These are phyloP conservation scores for Diarsia dahlii DNA, from an alignment of 2,888 invertebrate species.

Conservation along the genomic window DNA sequence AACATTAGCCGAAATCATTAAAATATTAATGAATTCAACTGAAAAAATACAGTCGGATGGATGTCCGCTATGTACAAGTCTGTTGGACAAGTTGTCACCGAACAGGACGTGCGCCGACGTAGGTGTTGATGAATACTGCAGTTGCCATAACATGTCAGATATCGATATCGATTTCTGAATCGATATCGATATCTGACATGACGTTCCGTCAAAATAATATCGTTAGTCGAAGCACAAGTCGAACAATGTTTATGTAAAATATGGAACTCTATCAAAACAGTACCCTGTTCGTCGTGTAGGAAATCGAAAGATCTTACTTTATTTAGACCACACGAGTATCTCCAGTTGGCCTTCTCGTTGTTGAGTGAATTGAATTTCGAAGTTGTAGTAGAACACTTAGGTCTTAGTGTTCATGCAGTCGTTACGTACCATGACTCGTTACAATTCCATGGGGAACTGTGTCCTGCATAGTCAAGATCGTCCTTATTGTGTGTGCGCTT, in stretches of 20 bases:
- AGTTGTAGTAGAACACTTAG: slow-evolving; percentile 90
- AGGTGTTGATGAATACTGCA: slow-evolving; percentile 93
- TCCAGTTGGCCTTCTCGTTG: slow-evolving; percentile 91
- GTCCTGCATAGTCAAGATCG: slow-evolving; percentile 70
- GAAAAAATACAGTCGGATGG: slow-evolving; percentile 70
- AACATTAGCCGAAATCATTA: slow-evolving; percentile 91
- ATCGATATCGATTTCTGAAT: slow-evolving; percentile 75
- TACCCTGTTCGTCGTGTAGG: slow-evolving; percentile 84
- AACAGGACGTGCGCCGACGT: slow-evolving; percentile 91
- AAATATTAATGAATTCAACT: slow-evolving; percentile 74
- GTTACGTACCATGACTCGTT: slow-evolving; percentile 83
- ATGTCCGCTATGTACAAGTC: slow-evolving; percentile 92
- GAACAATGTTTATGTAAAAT: slow-evolving; percentile 74
- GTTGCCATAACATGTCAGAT: slow-evolving; percentile 90
- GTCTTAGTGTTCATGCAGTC: slow-evolving; percentile 84
- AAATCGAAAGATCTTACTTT: slow-evolving; percentile 87
- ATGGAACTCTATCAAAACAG: slow-evolving; percentile 71
- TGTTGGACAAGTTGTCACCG: slow-evolving; percentile 90
- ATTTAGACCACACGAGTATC: slow-evolving; percentile 86
- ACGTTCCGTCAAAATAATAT: slow-evolving; percentile 85
- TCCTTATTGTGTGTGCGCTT: slow-evolving; percentile 75
- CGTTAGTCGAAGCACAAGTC: slow-evolving; percentile 70
- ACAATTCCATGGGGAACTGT: slow-evolving; percentile 76
- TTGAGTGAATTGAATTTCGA: slow-evolving; percentile 93
- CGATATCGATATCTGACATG: too few species aligned